Evolutionary conservation across 1,140 invertebrate species (phyloP).

Genomic region (Trissolcus basalis): DNA sequence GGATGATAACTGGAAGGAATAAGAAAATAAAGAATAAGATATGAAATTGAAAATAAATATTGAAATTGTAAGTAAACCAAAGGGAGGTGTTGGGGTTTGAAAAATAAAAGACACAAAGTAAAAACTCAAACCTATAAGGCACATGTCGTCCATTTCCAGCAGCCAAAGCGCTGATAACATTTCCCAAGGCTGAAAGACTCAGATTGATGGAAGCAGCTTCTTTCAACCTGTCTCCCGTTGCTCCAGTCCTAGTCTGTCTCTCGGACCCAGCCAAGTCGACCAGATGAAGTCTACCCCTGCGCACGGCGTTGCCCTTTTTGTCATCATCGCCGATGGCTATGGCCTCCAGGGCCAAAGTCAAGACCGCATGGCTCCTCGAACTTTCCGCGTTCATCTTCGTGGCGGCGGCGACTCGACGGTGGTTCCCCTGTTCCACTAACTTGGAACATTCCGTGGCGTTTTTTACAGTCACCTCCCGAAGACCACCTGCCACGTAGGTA

Average conservation of each 20-base stretch:
- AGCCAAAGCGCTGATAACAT: constrained; percentile 95
- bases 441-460: constrained; percentile 84
- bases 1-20: no score
- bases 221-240: constrained; percentile 89
- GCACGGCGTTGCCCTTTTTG: constrained; percentile 76
- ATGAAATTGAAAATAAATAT: no score
- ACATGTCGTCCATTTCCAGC: constrained; percentile 93
- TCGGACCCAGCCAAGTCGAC: constrained; percentile 94
- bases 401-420: constrained; percentile 84
- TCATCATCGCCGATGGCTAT: constrained; percentile 77
- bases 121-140: constrained; percentile 81
- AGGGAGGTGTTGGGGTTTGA: no score
- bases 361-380: constrained; percentile 92
- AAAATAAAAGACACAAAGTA: neutral
- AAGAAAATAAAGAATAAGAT: no score
- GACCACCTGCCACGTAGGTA: constrained; percentile 75
- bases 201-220: constrained; percentile 97
- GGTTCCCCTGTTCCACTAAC: constrained; percentile 86
- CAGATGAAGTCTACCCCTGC: constrained; percentile 90
- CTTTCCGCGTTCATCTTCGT: constrained; percentile 93
- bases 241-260: constrained; percentile 89
- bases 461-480: constrained; percentile 86
- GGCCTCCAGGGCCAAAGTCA: constrained; percentile 89
- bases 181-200: constrained; percentile 94
- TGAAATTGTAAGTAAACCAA: no score